Percentiles rank a stretch among this genome's conserved stretches.
These are phyloP conservation scores for Coregonus ussuriensis DNA, from an alignment of 2,797 vertebrate species.

Conservation along the genomic window DNA sequence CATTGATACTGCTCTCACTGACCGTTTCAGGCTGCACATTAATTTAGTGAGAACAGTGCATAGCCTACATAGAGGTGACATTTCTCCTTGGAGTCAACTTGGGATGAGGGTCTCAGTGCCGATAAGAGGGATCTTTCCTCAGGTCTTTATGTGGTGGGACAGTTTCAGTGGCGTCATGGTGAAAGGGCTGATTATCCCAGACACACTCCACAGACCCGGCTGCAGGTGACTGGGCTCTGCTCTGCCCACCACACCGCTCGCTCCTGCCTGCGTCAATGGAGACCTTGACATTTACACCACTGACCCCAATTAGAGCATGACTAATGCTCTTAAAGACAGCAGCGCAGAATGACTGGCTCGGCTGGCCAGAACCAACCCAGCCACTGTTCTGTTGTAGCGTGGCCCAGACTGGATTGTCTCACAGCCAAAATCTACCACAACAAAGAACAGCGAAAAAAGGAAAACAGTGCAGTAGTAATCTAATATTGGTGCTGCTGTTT, in stretches of 20 bases:
- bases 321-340: constrained; percentile 10
- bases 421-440: background rate
- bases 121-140: background rate
- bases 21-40: background rate
- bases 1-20: background rate
- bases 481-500: constrained; percentile 25
- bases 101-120: background rate
- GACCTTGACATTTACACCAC: constrained; percentile 16
- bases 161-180: background rate
- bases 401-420: background rate
- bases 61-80: background rate
- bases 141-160: background rate
- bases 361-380: background rate
- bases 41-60: background rate
- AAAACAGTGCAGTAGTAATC: background rate
- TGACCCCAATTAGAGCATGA: constrained; percentile 17
- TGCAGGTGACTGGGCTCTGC: background rate
- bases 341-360: background rate
- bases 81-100: background rate
- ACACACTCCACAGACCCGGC: constrained; percentile 1
- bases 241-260: background rate
- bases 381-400: background rate
- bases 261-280: background rate
- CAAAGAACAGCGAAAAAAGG: background rate
- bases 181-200: background rate